Evolutionary conservation across 2,797 vertebrate genomes (phyloP).

Genomic region (Hoplostethus atlanticus): DNA sequence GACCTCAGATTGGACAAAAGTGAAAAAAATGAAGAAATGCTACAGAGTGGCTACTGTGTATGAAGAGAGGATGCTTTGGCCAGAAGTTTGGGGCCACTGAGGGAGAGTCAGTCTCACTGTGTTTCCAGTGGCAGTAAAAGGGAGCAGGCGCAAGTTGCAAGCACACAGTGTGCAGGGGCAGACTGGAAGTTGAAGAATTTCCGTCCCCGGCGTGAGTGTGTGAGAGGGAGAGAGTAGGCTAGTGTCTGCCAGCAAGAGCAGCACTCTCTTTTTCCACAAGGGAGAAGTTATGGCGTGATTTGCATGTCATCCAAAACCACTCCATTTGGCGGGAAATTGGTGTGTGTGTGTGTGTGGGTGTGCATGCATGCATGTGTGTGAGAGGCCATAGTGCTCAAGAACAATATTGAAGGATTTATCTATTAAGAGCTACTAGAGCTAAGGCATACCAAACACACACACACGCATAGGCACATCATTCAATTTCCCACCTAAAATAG

Average conservation of each 20-base stretch:
- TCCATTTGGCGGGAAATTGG: constrained; percentile 63
- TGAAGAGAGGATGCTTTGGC: constrained; percentile 57
- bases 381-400: constrained; percentile 28
- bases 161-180: constrained; percentile 65
- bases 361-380: constrained; percentile 23
- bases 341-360: constrained; percentile 32
- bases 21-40: constrained; percentile 18
- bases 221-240: constrained; percentile 12
- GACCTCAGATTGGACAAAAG: constrained; percentile 34
- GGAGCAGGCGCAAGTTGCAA: constrained; percentile 50
- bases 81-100: constrained; percentile 60
- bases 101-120: constrained; percentile 44
- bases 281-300: constrained; percentile 69
- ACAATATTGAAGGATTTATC: background rate
- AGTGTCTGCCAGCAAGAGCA: constrained; percentile 67
- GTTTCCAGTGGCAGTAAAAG: constrained; percentile 72
- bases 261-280: constrained; percentile 75
- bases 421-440: background rate
- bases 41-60: constrained; percentile 49
- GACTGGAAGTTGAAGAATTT: constrained; percentile 78
- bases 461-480: constrained; percentile 22
- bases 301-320: constrained; percentile 70
- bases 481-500: constrained; percentile 56
- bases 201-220: constrained; percentile 55
- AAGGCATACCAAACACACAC: constrained; percentile 9